Base-by-base conservation (phyloP, 1,140 invertebrate species). In the Sitophilus oryzae region DNA sequence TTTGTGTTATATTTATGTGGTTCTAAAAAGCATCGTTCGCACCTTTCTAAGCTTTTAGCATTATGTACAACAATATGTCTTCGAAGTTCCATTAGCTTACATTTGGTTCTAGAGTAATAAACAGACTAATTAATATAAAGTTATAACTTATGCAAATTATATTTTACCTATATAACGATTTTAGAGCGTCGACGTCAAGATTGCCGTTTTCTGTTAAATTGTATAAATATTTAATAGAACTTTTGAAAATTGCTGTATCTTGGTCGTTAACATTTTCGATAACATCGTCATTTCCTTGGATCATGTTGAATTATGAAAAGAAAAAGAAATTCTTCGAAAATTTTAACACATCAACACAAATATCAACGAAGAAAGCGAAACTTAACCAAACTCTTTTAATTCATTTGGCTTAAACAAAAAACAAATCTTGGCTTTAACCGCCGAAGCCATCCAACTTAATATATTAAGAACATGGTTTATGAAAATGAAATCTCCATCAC, bases 11-110 rank as follows among this genome's bases (percentile, higher is more conserved):
- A 45, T 15, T 60, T 52, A 1, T n/a, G 22, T 15, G 52, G 53
- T 23, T 51, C 45, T 11, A 64, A 34, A 49, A 56, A 58, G 38
- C 62, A 64, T 46, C 51, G 45, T 6, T 48, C 42, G 47, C 62
- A 64, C 30, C 51, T 23, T 5, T 38, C 19, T 25, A 16, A 38
- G 9, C 14, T 11, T 43, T 43, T 57, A 21, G 38, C 35, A 34
- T 42, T 35, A 36, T 37, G 46, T 21, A 35, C 20, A 14, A 53
- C 38, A 22, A 56, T 14, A 36, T 16, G 37, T 10, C 18, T 54
- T 36, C 50, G 37, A n/a, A 52, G 38, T 36, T 61, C 48, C 34
- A 49, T 46, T 38, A 63, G 34, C 37, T 48, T 38, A 53, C 52
- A 51, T 43, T 59, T 60, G 36, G 48, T 41, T 21, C 61, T 63